phyloP scores from a whole-genome alignment of 2,113 vertebrate species.

The Platichthys flesus region DNA sequence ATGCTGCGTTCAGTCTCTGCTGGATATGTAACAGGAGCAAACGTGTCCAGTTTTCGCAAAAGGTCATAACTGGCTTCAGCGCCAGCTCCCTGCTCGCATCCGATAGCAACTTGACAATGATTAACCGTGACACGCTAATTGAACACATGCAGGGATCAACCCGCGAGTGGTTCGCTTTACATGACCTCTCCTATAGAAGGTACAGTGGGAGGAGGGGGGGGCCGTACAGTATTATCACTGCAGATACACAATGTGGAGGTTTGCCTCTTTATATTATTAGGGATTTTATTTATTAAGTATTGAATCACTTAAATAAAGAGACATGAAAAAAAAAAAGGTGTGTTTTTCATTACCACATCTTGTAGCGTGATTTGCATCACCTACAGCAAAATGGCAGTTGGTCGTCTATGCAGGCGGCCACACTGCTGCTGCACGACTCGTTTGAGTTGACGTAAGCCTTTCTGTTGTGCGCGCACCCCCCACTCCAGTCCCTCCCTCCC shows the following conservation, averaged over 20 bases:
- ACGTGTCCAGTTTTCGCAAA: constrained; percentile 8
- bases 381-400: constrained; percentile 58
- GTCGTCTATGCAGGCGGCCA: constrained; percentile 46
- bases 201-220: constrained; percentile 20
- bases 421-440: constrained; percentile 59
- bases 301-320: too few species aligned
- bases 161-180: constrained; percentile 39
- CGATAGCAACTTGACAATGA: constrained; percentile 52
- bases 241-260: background rate
- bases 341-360: background rate
- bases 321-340: background rate
- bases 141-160: constrained; percentile 59
- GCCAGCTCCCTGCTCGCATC: constrained; percentile 20
- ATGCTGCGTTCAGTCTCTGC: background rate
- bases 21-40: background rate
- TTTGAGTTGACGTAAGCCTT: constrained; percentile 71
- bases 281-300: too few species aligned
- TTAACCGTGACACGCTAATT: constrained; percentile 63
- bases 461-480: constrained; percentile 45
- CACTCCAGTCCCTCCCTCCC: background rate
- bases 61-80: constrained; percentile 35
- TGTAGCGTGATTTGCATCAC: background rate
- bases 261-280: too few species aligned
- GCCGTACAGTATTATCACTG: constrained; percentile 2
- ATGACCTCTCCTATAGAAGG: constrained; percentile 35